phyloP scores from a whole-genome alignment of 2,113 vertebrate genomes.

The pig (Sus scrofa) region T2T-Sscrofa CM000822.6:28505001-28505500 shows the following conservation, averaged over 20 bases:
- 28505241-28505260: conserved; percentile 29
- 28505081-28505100: accelerated
- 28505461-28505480: not conserved
- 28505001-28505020: not conserved
- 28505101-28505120: not conserved
- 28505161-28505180: not conserved
- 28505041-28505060: not conserved
- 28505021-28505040: not conserved
- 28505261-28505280: conserved; percentile 2
- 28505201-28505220: conserved; percentile 38
- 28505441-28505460: not conserved
- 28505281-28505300: not conserved
- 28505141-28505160: not conserved
- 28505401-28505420: not conserved
- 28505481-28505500: not conserved
- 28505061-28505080: not conserved
- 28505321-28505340: conserved; percentile 35
- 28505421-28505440: conserved; percentile 51
- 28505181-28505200: conserved; percentile 52
- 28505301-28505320: conserved; percentile 54
- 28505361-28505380: conserved; percentile 53
- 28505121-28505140: not conserved
- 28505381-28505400: conserved; percentile 16
- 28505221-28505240: conserved; percentile 55
- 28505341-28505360: conserved; percentile 32